These are phyloP conservation scores for Tryphoninae sp. DNA, from an alignment of 2,888 invertebrate species.

Conservation along the genomic window DNA sequence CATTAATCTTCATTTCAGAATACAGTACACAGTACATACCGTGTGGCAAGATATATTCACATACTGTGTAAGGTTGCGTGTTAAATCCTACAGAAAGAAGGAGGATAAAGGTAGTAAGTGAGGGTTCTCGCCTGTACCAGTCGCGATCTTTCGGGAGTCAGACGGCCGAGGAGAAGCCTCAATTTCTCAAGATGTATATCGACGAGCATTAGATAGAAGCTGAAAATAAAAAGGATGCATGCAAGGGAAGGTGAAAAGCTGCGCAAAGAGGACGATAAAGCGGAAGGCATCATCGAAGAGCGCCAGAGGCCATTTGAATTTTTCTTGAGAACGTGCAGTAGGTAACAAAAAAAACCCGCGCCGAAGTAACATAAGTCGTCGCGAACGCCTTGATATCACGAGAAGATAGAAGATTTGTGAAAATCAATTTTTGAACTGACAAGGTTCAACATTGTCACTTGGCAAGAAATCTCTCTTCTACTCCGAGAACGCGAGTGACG, in stretches of 20 bases:
- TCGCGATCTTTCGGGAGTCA: conserved; percentile 46
- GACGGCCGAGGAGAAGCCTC: conserved; percentile 53
- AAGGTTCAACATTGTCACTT: neutral
- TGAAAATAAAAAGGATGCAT: neutral
- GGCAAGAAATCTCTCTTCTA: conserved; percentile 21
- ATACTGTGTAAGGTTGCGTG: conserved; percentile 7
- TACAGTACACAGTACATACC: conserved; percentile 46
- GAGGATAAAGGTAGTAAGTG: conserved; percentile 26
- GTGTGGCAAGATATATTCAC: conserved; percentile 25
- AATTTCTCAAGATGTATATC: conserved; percentile 62
- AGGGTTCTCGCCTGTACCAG: conserved; percentile 46
- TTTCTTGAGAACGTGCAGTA: conserved; percentile 27
- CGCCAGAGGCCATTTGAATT: conserved; percentile 55
- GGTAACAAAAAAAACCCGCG: conserved; percentile 26
- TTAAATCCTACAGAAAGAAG: conserved; percentile 39
- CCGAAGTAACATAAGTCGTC: conserved; percentile 3
- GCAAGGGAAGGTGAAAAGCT: conserved; percentile 1
- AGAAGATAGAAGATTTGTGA: conserved; percentile 13
- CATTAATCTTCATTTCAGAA: conserved; percentile 76
- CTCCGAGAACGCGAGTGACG: neutral
- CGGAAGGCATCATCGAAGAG: conserved; percentile 42
- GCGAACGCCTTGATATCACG: conserved; percentile 8
- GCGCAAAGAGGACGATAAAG: conserved; percentile 38
- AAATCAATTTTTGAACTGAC: conserved; percentile 47
- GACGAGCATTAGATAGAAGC: conserved; percentile 30